Evolutionary conservation across 2,113 vertebrate species (phyloP).

Genomic region (Austrofundulus limnaeus): DNA sequence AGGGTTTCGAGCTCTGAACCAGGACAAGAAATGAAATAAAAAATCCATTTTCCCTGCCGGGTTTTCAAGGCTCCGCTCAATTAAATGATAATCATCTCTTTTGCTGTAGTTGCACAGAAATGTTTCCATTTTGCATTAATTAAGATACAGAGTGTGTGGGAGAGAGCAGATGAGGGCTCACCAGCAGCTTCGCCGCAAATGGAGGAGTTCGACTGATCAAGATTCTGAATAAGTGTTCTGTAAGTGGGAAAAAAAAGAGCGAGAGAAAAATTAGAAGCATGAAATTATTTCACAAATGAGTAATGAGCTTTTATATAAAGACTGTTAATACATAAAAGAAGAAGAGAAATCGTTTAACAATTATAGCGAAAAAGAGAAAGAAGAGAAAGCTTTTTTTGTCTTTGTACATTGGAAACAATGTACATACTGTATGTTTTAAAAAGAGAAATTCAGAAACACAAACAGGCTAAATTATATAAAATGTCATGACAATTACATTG

Average conservation of each 20-base stretch:
- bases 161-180: slow-evolving; percentile 60
- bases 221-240: slow-evolving; percentile 77
- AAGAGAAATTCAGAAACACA: background rate
- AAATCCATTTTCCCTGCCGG: slow-evolving; percentile 22
- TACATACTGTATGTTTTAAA: background rate
- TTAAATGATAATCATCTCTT: slow-evolving; percentile 71
- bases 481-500: background rate
- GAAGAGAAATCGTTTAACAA: slow-evolving; percentile 19
- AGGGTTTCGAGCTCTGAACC: slow-evolving; percentile 41
- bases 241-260: slow-evolving; percentile 38
- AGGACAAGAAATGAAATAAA: slow-evolving; percentile 17
- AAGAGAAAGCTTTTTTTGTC: slow-evolving; percentile 5
- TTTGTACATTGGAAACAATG: slow-evolving; percentile 8
- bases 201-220: slow-evolving; percentile 79
- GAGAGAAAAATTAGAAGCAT: slow-evolving; percentile 32
- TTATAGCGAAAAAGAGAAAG: background rate
- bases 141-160: slow-evolving; percentile 41
- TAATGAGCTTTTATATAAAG: slow-evolving; percentile 17
- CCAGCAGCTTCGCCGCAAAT: slow-evolving; percentile 77
- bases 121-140: slow-evolving; percentile 53
- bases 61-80: slow-evolving; percentile 51
- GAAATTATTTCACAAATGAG: slow-evolving; percentile 17
- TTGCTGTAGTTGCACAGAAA: slow-evolving; percentile 42
- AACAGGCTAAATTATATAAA: background rate
- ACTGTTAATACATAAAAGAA: slow-evolving; percentile 31